These are phyloP conservation scores for Margaritifera margaritifera DNA, from an alignment of 2,888 invertebrate genomes.

Conservation along the genomic window DNA sequence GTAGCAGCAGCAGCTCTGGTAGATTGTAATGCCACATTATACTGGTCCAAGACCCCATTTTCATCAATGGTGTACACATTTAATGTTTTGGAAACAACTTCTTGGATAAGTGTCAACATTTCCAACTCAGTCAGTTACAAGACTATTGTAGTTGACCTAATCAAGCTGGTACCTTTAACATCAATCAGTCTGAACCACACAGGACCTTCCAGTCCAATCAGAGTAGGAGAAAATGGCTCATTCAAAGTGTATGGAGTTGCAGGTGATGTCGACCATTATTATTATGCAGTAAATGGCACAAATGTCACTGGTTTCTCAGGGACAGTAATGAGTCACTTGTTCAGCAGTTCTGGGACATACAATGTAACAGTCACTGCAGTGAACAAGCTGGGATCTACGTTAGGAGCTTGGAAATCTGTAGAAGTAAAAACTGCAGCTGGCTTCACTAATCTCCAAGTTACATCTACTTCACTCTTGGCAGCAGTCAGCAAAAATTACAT, in stretches of 20 bases:
- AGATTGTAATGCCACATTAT: constrained; percentile 26
- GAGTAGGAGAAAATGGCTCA: no score
- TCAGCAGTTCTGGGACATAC: constrained; percentile 30
- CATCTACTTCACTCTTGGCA: constrained; percentile 15
- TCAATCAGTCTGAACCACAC: no score
- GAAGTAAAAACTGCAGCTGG: constrained; percentile 20
- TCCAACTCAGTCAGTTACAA: no score
- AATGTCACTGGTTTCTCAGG: not conserved
- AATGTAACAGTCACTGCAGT: constrained; percentile 19
- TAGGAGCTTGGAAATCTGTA: constrained; percentile 7
- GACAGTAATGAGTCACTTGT: constrained; percentile 20
- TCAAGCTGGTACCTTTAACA: no score
- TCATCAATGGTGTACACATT: constrained; percentile 14
- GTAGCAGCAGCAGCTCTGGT: constrained; percentile 12
- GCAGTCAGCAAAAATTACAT: constrained; percentile 15
- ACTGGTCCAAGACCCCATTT: constrained; percentile 35
- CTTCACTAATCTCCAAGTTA: constrained; percentile 16
- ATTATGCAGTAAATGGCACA: constrained; percentile 22
- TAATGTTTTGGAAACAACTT: constrained; percentile 2
- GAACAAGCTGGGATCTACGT: constrained; percentile 18
- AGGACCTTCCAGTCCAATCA: no score
- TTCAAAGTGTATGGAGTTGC: no score
- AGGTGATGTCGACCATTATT: not conserved
- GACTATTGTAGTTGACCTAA: no score
- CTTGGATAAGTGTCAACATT: not conserved